phyloP scores from a whole-genome alignment of 92 coral and sea anemone species.

The Heteractis magnifica region DNA sequence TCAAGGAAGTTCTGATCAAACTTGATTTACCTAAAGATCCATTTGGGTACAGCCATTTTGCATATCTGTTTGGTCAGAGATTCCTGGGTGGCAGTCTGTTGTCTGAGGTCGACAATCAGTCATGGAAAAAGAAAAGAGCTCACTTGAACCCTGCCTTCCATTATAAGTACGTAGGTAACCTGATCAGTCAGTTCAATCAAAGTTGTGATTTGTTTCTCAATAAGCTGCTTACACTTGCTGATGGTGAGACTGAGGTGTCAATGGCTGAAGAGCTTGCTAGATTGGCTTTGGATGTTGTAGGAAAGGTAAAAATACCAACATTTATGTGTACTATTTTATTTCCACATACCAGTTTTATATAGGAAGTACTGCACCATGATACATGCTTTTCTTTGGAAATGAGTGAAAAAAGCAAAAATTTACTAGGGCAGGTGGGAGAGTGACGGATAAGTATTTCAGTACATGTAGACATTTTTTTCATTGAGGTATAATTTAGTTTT shows the following conservation, averaged over 20 bases:
- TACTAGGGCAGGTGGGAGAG: no score
- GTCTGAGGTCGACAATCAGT: constrained; percentile 58
- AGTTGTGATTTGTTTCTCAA: constrained; percentile 73
- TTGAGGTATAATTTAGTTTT: no score
- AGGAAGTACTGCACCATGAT: no score
- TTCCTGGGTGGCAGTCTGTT: constrained; percentile 77
- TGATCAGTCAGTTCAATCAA: constrained; percentile 55
- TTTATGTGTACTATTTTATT: not conserved
- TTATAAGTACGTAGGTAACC: constrained; percentile 41
- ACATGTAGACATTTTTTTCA: no score
- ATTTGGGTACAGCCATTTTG: constrained; percentile 80
- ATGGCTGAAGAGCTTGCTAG: constrained; percentile 83
- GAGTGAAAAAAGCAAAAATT: no score
- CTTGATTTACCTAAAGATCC: constrained; percentile 71
- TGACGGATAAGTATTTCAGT: no score
- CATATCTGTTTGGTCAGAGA: constrained; percentile 77
- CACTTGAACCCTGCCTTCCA: constrained; percentile 66
- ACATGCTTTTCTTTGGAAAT: no score
- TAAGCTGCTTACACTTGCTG: constrained; percentile 70
- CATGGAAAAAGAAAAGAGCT: constrained; percentile 69
- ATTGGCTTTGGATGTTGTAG: constrained; percentile 67
- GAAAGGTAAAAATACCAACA: constrained; percentile 52
- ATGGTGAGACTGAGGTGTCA: constrained; percentile 73
- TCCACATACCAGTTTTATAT: not conserved
- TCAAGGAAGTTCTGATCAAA: constrained; percentile 77